A percentile compares a stretch with the other conserved stretches of the same genome.
phyloP scores from a whole-genome alignment of 2,113 vertebrate species.

The Ptyas mucosa region DNA sequence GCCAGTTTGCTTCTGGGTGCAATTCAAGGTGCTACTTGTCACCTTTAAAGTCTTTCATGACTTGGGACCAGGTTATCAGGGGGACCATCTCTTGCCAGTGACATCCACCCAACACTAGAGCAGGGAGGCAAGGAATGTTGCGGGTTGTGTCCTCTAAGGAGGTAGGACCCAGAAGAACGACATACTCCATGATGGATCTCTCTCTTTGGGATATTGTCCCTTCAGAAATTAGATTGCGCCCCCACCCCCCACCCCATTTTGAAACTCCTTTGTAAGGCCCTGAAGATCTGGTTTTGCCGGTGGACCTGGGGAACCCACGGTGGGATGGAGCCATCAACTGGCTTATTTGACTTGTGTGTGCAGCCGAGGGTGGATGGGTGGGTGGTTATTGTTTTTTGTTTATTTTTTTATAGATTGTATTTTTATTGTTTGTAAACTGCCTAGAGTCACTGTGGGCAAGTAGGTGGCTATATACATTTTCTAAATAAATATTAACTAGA shows the following conservation, averaged over 20 bases:
- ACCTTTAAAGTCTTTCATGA: not conserved
- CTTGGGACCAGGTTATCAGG: not conserved
- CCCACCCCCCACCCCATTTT: not conserved
- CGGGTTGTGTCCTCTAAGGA: not conserved
- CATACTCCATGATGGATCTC: not conserved
- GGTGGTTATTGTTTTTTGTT: not conserved
- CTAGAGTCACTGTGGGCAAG: not conserved
- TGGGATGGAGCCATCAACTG: not conserved
- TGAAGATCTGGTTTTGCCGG: not conserved
- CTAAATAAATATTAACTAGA: not conserved
- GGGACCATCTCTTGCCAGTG: not conserved
- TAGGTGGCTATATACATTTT: not conserved
- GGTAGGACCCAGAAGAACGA: not conserved
- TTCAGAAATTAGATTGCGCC: not conserved
- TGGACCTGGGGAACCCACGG: not conserved
- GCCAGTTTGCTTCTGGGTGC: not conserved
- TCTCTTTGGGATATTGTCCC: not conserved
- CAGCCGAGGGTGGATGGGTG: not conserved
- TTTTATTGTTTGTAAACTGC: not conserved
- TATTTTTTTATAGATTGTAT: not conserved
- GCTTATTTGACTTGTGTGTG: not conserved
- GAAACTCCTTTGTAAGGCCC: not conserved
- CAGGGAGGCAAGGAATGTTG: not conserved
- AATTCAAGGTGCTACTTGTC: not conserved
- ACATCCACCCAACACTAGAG: not conserved